Percentiles rank a stretch among this genome's conserved stretches.
Conservation (phyloP, 2,797 vertebrate genomes). For the Microtus agrestis region DNA sequence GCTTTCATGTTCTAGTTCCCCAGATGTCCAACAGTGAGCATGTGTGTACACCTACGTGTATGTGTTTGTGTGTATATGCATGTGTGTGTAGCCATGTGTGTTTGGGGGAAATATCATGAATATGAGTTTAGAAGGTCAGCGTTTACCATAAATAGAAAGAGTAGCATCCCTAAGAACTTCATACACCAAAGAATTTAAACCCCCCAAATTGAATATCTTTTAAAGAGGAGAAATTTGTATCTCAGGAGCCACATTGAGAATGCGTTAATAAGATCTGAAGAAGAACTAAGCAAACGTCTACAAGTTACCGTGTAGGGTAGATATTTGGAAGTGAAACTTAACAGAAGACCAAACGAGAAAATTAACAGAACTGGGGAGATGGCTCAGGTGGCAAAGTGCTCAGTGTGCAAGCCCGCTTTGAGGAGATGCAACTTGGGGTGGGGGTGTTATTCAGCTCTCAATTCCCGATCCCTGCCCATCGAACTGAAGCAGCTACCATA, state of each 20-base stretch:
- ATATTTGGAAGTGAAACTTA: not conserved
- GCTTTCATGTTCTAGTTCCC: not conserved
- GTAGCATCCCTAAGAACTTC: no score
- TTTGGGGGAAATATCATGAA: not conserved
- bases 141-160: not conserved
- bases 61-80: not conserved
- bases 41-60: not conserved
- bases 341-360: not conserved
- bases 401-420: no score
- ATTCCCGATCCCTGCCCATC: not conserved
- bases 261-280: not conserved
- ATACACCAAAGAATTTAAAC: not conserved
- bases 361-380: no score
- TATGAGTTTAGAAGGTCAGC: not conserved
- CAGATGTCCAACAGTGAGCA: fast-evolving
- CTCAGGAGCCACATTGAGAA: not conserved
- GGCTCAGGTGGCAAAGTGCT: no score
- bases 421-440: not conserved
- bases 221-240: not conserved
- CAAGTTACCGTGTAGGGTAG: not conserved
- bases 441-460: not conserved
- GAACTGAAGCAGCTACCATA: not conserved
- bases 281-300: not conserved
- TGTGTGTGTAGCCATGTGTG: no score
- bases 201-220: not conserved